Conservation (phyloP, 2,113 vertebrate genomes). For the Pachycephala philippinensis region DNA sequence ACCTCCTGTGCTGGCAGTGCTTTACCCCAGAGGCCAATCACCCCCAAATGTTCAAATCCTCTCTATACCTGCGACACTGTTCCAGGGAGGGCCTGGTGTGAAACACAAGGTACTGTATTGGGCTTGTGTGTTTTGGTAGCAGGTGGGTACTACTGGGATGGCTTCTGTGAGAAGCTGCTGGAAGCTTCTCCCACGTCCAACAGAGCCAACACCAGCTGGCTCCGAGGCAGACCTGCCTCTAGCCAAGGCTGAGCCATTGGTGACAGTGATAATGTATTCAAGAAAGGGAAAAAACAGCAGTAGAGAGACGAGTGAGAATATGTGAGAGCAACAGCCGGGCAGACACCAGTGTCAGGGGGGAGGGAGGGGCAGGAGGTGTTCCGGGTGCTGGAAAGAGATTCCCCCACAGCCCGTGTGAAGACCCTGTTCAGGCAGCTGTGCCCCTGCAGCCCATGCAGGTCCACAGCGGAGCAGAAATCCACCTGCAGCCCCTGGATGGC, state of each 20-base stretch:
- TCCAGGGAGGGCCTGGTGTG: not conserved
- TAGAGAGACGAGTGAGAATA: not conserved
- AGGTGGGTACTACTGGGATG: not conserved
- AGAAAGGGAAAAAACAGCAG: not conserved
- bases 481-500: not conserved
- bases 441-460: not conserved
- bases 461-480: not conserved
- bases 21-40: not conserved
- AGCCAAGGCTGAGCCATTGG: not conserved
- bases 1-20: not conserved
- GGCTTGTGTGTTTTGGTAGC: not conserved
- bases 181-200: not conserved
- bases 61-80: not conserved
- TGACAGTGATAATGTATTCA: not conserved
- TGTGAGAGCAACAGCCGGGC: not conserved
- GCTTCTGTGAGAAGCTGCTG: not conserved
- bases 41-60: not conserved
- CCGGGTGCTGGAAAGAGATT: not conserved
- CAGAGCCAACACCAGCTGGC: not conserved
- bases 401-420: fast-evolving
- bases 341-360: not conserved
- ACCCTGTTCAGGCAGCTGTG: not conserved
- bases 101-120: not conserved
- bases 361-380: not conserved
- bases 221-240: not conserved